Percentiles rank a stretch among this genome's conserved stretches.
These are phyloP conservation scores for Catharus fuscescens DNA, from an alignment of 2,113 vertebrate species.

Conservation along the genomic window DNA sequence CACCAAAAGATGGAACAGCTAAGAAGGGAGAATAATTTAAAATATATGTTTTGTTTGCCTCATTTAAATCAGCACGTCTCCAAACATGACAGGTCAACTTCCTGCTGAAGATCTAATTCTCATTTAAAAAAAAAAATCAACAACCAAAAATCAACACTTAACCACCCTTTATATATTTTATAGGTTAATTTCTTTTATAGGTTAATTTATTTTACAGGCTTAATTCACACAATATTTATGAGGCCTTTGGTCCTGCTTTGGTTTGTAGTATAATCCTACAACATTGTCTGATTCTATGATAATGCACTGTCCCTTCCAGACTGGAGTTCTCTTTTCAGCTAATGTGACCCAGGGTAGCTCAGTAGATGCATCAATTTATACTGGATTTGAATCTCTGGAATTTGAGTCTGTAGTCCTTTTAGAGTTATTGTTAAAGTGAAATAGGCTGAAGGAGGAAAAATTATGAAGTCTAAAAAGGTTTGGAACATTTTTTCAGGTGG, in stretches of 20 bases:
- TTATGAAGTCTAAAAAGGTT: neutral
- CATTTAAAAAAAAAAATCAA: neutral
- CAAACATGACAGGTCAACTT: neutral
- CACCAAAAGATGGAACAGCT: neutral
- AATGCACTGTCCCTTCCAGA: neutral
- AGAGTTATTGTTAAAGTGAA: neutral
- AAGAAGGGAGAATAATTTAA: neutral
- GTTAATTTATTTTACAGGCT: neutral
- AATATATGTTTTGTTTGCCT: neutral
- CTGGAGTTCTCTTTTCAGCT: neutral
- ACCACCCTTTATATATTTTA: neutral
- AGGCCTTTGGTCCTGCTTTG: neutral
- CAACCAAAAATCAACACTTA: neutral
- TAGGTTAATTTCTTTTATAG: neutral
- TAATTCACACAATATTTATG: neutral
- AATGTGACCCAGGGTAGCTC: neutral
- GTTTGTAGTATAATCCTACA: neutral
- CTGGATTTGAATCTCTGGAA: neutral
- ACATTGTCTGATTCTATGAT: neutral
- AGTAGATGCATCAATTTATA: neutral
- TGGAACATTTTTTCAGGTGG: constrained; percentile 15
- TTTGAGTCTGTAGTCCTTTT: neutral
- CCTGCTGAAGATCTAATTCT: neutral
- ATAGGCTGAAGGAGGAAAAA: constrained; percentile 2
- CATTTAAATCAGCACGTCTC: neutral